phyloP scores from a whole-genome alignment of 2,113 vertebrate genomes.

The Mormoops blainvillei region DNA sequence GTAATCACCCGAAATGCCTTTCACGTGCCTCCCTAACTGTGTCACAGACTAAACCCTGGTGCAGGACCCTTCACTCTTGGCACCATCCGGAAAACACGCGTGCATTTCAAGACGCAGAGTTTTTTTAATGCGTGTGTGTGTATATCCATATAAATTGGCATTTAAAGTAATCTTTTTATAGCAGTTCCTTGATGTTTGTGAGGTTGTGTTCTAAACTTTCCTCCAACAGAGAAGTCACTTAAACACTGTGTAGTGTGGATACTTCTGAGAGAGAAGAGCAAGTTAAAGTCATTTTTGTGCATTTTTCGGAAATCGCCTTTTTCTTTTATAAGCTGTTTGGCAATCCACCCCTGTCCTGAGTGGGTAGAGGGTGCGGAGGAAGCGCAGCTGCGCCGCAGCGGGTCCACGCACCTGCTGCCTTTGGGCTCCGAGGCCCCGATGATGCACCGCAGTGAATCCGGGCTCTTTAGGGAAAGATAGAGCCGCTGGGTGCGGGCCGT shows the following conservation, averaged over 20 bases:
- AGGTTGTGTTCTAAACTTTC: background rate
- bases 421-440: background rate
- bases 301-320: background rate
- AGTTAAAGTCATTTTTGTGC: background rate
- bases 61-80: background rate
- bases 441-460: background rate
- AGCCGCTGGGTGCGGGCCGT: background rate
- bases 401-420: background rate
- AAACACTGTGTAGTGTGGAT: background rate
- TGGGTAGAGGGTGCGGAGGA: background rate
- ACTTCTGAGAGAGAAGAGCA: background rate
- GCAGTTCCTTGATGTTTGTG: background rate
- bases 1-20: conserved; percentile 32
- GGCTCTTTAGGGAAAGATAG: background rate
- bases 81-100: conserved; percentile 13
- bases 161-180: background rate
- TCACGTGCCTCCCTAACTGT: conserved; percentile 30
- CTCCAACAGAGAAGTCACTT: background rate
- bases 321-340: background rate
- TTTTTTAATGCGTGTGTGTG: rapidly evolving
- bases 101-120: background rate
- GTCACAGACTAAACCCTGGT: background rate
- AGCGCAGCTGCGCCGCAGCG: background rate
- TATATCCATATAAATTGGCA: background rate
- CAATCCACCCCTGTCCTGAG: background rate